Evolutionary conservation across 2,888 invertebrate species (phyloP).

Genomic region (Epinotia bilunana): DNA sequence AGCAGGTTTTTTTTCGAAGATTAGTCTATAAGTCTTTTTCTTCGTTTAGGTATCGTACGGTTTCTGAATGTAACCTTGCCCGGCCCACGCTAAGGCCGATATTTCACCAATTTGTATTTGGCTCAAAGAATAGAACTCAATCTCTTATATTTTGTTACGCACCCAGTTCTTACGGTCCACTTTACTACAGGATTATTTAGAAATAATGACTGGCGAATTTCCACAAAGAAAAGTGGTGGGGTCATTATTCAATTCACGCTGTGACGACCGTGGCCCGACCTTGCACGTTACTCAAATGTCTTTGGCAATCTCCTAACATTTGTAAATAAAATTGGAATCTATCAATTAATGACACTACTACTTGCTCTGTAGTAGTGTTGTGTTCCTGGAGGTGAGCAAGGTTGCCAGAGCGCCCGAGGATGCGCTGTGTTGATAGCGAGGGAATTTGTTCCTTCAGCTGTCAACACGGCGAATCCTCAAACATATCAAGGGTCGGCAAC

Average conservation of each 20-base stretch:
- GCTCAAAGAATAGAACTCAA: neutral
- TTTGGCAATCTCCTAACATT: slow-evolving; percentile 37
- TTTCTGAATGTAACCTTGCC: neutral
- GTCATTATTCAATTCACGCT: slow-evolving; percentile 57
- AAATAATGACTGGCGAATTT: slow-evolving; percentile 60
- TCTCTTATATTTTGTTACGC: slow-evolving; percentile 17
- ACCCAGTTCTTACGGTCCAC: slow-evolving; percentile 40
- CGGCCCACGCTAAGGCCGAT: neutral
- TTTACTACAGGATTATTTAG: slow-evolving; percentile 54
- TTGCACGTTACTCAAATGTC: slow-evolving; percentile 33
- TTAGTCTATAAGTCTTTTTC: too few relatives aligned
- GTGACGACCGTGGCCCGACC: slow-evolving; percentile 42
- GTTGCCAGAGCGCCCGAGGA: too few relatives aligned
- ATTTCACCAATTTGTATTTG: neutral
- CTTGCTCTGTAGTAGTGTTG: too few relatives aligned
- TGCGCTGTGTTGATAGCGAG: too few relatives aligned
- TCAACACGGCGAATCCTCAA: too few relatives aligned
- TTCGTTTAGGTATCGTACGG: too few relatives aligned
- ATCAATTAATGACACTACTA: too few relatives aligned
- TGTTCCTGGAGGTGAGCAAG: too few relatives aligned
- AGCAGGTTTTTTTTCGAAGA: too few relatives aligned
- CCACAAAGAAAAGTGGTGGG: slow-evolving; percentile 54
- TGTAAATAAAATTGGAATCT: too few relatives aligned
- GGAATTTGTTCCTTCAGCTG: too few relatives aligned
- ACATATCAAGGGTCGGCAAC: too few relatives aligned